A percentile compares a stretch with the other conserved stretches of the same genome.
Evolutionary conservation across 2,113 vertebrate genomes (phyloP).

Genomic region (Panurus biarmicus): DNA sequence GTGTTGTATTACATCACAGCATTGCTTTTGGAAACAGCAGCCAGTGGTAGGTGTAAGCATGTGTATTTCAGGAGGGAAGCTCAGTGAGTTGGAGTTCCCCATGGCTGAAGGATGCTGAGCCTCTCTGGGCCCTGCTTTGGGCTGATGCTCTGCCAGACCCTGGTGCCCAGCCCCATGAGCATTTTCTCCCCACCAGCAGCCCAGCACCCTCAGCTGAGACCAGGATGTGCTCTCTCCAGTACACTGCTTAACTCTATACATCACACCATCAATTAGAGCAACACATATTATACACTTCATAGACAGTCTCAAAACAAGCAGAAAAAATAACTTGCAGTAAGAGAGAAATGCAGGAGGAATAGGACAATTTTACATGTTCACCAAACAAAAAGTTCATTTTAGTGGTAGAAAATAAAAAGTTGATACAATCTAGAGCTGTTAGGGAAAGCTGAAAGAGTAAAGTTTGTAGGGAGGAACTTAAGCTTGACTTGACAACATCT

Average conservation of each 20-base stretch:
- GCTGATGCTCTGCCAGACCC: not conserved
- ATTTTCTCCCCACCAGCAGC: not conserved
- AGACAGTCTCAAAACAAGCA: not conserved
- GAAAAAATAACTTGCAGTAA: not conserved
- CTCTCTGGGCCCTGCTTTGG: not conserved
- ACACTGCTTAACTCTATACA: not conserved
- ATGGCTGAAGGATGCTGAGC: not conserved
- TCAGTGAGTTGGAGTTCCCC: not conserved
- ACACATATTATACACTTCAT: not conserved
- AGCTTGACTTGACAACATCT: not conserved
- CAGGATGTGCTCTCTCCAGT: not conserved
- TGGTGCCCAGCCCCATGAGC: fast-evolving
- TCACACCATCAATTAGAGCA: not conserved
- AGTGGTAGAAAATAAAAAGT: not conserved
- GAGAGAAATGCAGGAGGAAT: not conserved
- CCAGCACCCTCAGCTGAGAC: not conserved
- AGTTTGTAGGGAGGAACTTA: not conserved
- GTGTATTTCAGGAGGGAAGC: not conserved
- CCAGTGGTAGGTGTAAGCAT: not conserved
- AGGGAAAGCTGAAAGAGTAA: not conserved
- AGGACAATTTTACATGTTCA: not conserved
- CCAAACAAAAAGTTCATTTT: not conserved
- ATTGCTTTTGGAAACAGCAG: not conserved
- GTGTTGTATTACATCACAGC: not conserved
- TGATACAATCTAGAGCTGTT: not conserved